Base-by-base conservation (phyloP, 2,888 invertebrate genomes). In the Amiota communis region DNA sequence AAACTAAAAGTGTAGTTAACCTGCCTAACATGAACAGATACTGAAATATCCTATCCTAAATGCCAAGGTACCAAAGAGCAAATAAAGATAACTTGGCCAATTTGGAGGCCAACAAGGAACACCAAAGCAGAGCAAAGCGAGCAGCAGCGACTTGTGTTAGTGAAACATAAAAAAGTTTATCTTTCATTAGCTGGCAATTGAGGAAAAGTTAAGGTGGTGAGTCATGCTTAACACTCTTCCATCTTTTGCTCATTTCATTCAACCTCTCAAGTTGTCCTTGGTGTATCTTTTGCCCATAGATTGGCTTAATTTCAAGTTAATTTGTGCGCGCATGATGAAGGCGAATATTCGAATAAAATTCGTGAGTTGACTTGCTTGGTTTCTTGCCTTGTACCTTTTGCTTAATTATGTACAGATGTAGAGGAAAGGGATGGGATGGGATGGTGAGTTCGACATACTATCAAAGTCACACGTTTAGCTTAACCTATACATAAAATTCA, bases 161-260 rank as follows among this genome's bases (percentile, higher is more conserved):
- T 36, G 6, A 36, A 36, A 36, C 36, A 36, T 36, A 36, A 36
- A 36, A 36, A 36, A 83, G 83, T 86, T 84, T 86, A 80, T 77
- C 81, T 84, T 86, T 86, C 77, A 86, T 83, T 83, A 79, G 78
- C 67, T 36, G n/a, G 76, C 74, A 77, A 76, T 78, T 76, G 80
- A 75, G 74, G 75, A 68, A 75, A 75, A 63, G 48, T 47, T 70
- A 17, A 51, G 59, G 36, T 6, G 2, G 6, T 6, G 47, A 23
- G 15, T 13, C 36, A 72, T 51, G 65, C 63, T 59, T 23, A 11
- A 1, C 53, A 23, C 53, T 17, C 17, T 15, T n/a, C 59, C 11
- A 11, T 59, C 11, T 15, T n/a, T 36, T 10, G 65, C 48, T 65
- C n/a, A n/a, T 64, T 46, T 11, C 12, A 51, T 51, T 68, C 23